Base-by-base conservation (phyloP, 1,140 invertebrate genomes). In the Marisa cornuarietis region DNA sequence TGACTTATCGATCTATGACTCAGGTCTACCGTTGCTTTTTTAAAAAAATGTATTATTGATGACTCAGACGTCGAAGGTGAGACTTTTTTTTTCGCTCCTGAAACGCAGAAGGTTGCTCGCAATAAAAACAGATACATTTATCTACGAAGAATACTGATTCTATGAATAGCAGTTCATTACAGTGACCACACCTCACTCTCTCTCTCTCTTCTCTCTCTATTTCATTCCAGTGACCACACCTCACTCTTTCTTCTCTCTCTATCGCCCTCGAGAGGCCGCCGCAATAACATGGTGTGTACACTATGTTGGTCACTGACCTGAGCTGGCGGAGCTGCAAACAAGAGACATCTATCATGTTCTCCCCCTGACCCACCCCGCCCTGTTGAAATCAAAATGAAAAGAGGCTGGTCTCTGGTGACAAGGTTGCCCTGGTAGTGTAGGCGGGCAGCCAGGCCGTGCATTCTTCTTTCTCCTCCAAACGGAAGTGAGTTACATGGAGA, bases 181-280 rank as follows among this genome's bases (percentile, higher is more conserved):
- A 1, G 31, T 18, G 18, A 42, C 1, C 22, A n/a, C n/a, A n/a
- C 76, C 4, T 49, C 31, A 22, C 26, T 65, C 63, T 22, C 13
- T 66, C 76, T 66, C 7, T 66, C 76, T 65, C 76, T n/a, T n/a
- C n/a, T n/a, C n/a, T n/a, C n/a, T n/a, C n/a, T n/a, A n/a, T n/a
- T 69, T 69, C 68, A 26, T 24, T 69, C 5, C 42, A 1, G 31
- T 18, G 18, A 42, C 1, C 22, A n/a, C n/a, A n/a, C 76, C 4
- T 49, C 31, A 22, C 26, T 65, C 63, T 22, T 9, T 66, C 76
- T 66, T 65, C 76, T 65, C 58, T 77, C 61, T 66, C 62, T 65
- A 62, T 65, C 76, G 26, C 76, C 24, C 72, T 74, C 72, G 31
- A 42, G 31, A 42, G 31, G 31, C 31, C 31, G 31, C 31, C 1